phyloP scores from a whole-genome alignment of 2,888 invertebrate species.

The Sesia bembeciformis region DNA sequence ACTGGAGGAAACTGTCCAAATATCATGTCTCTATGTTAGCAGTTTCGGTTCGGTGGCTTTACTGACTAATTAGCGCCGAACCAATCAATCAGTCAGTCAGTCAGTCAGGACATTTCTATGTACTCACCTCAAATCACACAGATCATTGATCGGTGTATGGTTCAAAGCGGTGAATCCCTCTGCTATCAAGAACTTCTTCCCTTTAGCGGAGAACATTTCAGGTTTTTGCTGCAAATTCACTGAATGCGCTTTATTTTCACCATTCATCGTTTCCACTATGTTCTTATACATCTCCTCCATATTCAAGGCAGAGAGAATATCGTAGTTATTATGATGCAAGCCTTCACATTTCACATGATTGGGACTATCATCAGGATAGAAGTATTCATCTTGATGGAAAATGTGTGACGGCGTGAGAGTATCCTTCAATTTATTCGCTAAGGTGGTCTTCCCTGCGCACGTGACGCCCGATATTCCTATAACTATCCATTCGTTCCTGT shows the following conservation, averaged over 20 bases:
- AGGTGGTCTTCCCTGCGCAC: slow-evolving; percentile 87
- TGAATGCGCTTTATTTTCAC: slow-evolving; percentile 18
- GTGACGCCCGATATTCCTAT: slow-evolving; percentile 87
- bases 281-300: slow-evolving; percentile 81
- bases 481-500: slow-evolving; percentile 38
- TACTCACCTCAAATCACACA: slow-evolving; percentile 71
- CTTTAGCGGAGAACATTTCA: not conserved
- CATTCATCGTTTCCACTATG: slow-evolving; percentile 51
- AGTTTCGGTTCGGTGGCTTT: no score
- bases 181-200: slow-evolving; percentile 75
- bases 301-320: slow-evolving; percentile 80
- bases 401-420: slow-evolving; percentile 60
- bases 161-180: slow-evolving; percentile 87
- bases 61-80: no score
- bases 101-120: no score
- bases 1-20: no score
- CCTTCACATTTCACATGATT: slow-evolving; percentile 77
- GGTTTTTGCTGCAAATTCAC: slow-evolving; percentile 1
- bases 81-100: no score
- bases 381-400: slow-evolving; percentile 86
- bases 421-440: slow-evolving; percentile 73
- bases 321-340: slow-evolving; percentile 85
- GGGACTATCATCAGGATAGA: slow-evolving; percentile 77
- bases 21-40: no score
- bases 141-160: slow-evolving; percentile 76